phyloP scores from a whole-genome alignment of 1,140 invertebrate genomes.

The Harlomillsia oculata region DNA sequence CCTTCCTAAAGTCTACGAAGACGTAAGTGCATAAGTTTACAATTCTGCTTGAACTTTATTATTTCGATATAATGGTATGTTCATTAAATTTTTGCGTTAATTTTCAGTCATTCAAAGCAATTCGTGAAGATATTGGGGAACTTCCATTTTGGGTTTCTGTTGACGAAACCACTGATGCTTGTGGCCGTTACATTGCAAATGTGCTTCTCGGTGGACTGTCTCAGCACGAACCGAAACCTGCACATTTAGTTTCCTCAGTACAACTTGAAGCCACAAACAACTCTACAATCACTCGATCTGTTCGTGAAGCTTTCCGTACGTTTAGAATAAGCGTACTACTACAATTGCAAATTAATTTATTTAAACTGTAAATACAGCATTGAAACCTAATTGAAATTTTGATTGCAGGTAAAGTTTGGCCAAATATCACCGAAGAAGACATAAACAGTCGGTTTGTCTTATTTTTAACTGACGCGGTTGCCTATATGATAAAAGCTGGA shows the following conservation, averaged over 20 bases:
- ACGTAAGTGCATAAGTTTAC: background rate
- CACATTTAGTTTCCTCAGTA: slow-evolving; percentile 1
- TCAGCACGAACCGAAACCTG: background rate
- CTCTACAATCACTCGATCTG: background rate
- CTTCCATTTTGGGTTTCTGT: slow-evolving; percentile 15
- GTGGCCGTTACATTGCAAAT: slow-evolving; percentile 16
- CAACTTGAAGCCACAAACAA: slow-evolving; percentile 10
- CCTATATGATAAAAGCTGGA: slow-evolving; percentile 37
- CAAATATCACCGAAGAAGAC: slow-evolving; percentile 1
- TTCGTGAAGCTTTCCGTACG: background rate
- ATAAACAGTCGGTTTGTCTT: slow-evolving; percentile 36
- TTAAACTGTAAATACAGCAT: background rate
- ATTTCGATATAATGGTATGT: too few species aligned
- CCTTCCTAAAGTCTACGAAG: background rate
- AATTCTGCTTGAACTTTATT: background rate
- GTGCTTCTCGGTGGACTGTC: slow-evolving; percentile 17
- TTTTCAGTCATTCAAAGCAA: background rate
- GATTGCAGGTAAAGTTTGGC: background rate
- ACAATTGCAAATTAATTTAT: background rate
- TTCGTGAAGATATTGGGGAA: background rate
- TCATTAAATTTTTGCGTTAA: background rate
- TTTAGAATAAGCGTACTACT: too few species aligned
- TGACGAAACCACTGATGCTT: slow-evolving; percentile 29
- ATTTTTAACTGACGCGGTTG: slow-evolving; percentile 36
- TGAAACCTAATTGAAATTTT: background rate